phyloP scores from a whole-genome alignment of 2,888 invertebrate genomes.

The Parnassius orleans region DNA sequence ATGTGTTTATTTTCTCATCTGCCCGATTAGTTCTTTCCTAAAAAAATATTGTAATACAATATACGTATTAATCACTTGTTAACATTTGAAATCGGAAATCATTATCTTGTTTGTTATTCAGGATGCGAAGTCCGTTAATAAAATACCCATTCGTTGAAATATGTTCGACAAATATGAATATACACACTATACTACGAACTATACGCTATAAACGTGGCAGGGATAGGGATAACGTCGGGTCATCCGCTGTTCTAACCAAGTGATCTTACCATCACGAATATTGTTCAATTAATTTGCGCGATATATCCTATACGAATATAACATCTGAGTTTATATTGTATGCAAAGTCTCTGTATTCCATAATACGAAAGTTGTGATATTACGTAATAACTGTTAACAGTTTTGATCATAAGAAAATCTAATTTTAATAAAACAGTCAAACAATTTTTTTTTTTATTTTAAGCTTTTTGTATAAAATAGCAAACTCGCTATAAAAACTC shows the following conservation, averaged over 20 bases:
- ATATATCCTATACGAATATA: conserved; percentile 39
- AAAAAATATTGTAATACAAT: conserved; percentile 24
- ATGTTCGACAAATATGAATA: conserved; percentile 18
- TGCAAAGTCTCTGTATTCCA: conserved; percentile 6
- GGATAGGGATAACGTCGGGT: conserved; percentile 15
- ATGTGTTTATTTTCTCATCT: background rate
- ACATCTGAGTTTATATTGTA: conserved; percentile 15
- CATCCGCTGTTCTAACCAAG: conserved; percentile 18
- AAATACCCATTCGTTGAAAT: conserved; percentile 19
- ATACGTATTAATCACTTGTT: conserved; percentile 33
- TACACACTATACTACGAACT: background rate
- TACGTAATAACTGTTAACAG: too few relatives aligned
- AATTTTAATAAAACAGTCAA: too few relatives aligned
- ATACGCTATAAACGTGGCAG: conserved; percentile 13
- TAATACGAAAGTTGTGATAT: conserved; percentile 8
- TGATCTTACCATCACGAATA: conserved; percentile 26
- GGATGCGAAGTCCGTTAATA: conserved; percentile 27
- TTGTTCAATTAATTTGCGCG: conserved; percentile 35
- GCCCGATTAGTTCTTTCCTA: conserved; percentile 8
- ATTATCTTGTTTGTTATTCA: conserved; percentile 31
- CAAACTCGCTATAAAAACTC: conserved; percentile 1
- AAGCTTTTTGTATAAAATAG: background rate
- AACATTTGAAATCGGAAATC: conserved; percentile 32
- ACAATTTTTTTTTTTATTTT: background rate
- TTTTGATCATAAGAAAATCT: too few relatives aligned